These are phyloP conservation scores for Siniperca scherzeri DNA, from an alignment of 2,797 vertebrate species.

Conservation along the genomic window DNA sequence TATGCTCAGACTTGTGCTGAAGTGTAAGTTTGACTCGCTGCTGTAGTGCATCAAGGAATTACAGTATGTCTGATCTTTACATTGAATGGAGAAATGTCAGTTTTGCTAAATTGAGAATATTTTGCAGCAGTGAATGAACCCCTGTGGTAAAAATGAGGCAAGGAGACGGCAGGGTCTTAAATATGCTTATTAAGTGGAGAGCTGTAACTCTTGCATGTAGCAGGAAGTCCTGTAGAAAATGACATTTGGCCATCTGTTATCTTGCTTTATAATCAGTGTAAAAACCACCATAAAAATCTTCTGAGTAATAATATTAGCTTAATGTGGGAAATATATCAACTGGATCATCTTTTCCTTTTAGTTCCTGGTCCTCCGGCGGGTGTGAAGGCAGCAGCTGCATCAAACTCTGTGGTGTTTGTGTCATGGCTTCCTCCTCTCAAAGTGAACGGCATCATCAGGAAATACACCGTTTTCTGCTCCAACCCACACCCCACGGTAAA, in stretches of 20 bases:
- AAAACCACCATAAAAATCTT: constrained; percentile 32
- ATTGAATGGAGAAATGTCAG: constrained; percentile 16
- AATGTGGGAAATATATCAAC: constrained; percentile 35
- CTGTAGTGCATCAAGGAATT: constrained; percentile 18
- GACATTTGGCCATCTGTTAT: constrained; percentile 27
- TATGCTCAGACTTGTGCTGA: background rate
- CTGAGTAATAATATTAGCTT: constrained; percentile 21
- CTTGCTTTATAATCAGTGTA: constrained; percentile 23
- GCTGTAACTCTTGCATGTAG: background rate
- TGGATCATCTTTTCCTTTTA: constrained; percentile 61
- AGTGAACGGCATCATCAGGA: constrained; percentile 96
- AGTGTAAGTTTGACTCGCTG: background rate
- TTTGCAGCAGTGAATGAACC: constrained; percentile 15
- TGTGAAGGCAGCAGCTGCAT: constrained; percentile 95
- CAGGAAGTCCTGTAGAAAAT: constrained; percentile 14
- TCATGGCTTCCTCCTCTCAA: constrained; percentile 98
- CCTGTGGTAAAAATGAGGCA: constrained; percentile 29
- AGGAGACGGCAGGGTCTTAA: constrained; percentile 5
- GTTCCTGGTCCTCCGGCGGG: constrained; percentile 97
- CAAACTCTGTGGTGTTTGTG: constrained; percentile 94
- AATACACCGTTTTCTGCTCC: constrained; percentile 98
- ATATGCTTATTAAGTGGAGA: constrained; percentile 32
- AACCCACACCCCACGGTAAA: constrained; percentile 96
- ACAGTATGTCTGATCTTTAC: constrained; percentile 18
- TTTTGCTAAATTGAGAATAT: constrained; percentile 16